Evolutionary conservation across 1,140 invertebrate species (phyloP).

Genomic region (Semibalanus balanoides): DNA sequence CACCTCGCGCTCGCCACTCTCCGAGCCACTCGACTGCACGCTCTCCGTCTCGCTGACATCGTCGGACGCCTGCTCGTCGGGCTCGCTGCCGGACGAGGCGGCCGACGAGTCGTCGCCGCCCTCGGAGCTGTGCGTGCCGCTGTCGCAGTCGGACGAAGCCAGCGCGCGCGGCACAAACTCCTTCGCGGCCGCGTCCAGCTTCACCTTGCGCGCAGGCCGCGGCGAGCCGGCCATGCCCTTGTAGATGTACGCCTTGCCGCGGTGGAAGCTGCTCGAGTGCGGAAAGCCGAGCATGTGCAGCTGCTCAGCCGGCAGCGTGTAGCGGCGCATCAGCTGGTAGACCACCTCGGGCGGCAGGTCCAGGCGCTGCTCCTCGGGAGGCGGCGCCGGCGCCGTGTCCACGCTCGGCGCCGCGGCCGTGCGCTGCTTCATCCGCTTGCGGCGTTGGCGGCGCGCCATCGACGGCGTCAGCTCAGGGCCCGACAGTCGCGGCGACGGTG

Average conservation of each 20-base stretch:
- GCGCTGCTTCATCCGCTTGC: not conserved
- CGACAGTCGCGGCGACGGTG: too few relatives aligned
- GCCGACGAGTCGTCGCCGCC: not conserved
- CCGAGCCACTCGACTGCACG: not conserved
- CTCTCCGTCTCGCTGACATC: not conserved
- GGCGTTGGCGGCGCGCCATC: not conserved
- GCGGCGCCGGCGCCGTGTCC: not conserved
- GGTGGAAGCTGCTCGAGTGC: not conserved
- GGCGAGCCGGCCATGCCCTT: not conserved
- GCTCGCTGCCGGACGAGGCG: not conserved
- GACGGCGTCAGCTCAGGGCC: not conserved
- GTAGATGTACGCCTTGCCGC: slow-evolving; percentile 3
- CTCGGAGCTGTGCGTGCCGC: not conserved
- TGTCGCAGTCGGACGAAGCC: not conserved
- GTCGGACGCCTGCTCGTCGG: not conserved
- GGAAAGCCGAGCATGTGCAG: slow-evolving; percentile 3
- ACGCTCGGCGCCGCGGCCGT: not conserved
- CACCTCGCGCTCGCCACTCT: not conserved
- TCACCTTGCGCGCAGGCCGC: not conserved
- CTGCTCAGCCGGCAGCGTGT: not conserved
- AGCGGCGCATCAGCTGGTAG: slow-evolving; percentile 1
- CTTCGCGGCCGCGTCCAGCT: not conserved
- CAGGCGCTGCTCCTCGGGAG: not conserved
- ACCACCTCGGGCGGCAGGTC: not conserved
- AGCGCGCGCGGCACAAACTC: slow-evolving; percentile 2